phyloP scores from a whole-genome alignment of 2,888 invertebrate species.

The Cephonodes hylas region DNA sequence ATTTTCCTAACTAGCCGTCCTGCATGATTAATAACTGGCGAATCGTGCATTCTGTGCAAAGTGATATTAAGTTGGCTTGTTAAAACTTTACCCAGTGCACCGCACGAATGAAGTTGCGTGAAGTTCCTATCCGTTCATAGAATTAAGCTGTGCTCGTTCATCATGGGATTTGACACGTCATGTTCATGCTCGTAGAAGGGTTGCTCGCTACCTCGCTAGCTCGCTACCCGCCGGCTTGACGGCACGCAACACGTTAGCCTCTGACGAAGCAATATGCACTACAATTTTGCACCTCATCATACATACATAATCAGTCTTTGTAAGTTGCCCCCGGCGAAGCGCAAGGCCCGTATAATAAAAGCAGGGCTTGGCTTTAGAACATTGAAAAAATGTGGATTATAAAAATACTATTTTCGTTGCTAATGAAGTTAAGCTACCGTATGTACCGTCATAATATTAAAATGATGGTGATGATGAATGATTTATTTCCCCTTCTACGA shows the following conservation, averaged over 20 bases:
- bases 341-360: neutral
- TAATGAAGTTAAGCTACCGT: no score
- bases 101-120: slow-evolving; percentile 64
- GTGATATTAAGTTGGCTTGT: slow-evolving; percentile 82
- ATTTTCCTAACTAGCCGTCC: slow-evolving; percentile 75
- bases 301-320: neutral
- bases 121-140: slow-evolving; percentile 61
- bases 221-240: slow-evolving; percentile 35
- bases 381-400: neutral
- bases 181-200: slow-evolving; percentile 30
- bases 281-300: slow-evolving; percentile 7
- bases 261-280: slow-evolving; percentile 9
- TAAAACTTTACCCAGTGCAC: slow-evolving; percentile 74
- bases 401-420: no score
- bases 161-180: slow-evolving; percentile 46
- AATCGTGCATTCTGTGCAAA: slow-evolving; percentile 74
- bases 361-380: neutral
- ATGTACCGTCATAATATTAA: no score
- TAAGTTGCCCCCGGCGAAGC: neutral
- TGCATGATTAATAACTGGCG: slow-evolving; percentile 79
- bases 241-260: slow-evolving; percentile 19
- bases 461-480: no score
- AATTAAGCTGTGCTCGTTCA: slow-evolving; percentile 53
- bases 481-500: no score
- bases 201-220: slow-evolving; percentile 40